A percentile compares a stretch with the other conserved stretches of the same genome.
Evolutionary conservation across 2,113 vertebrate genomes (phyloP).

Genomic region (Rhadina sibilatrix): DNA sequence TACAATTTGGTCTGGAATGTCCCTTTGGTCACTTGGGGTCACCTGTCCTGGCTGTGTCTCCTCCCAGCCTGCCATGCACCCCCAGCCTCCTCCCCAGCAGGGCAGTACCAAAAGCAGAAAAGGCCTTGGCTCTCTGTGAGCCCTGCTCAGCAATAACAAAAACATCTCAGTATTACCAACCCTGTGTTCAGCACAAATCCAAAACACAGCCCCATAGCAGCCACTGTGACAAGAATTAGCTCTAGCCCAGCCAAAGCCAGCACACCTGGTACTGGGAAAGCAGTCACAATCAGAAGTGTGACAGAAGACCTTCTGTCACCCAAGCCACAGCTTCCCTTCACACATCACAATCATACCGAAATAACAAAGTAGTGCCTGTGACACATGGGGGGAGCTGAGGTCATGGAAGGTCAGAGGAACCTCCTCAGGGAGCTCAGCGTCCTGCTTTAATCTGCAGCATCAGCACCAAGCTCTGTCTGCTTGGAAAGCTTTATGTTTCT

Average conservation of each 20-base stretch:
- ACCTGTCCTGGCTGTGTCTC: not conserved
- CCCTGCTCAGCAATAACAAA: not conserved
- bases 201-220: not conserved
- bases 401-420: not conserved
- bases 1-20: not conserved
- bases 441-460: not conserved
- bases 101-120: not conserved
- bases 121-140: not conserved
- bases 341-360: not conserved
- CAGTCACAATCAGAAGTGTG: not conserved
- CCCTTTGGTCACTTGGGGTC: not conserved
- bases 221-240: not conserved
- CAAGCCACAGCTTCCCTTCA: not conserved
- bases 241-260: not conserved
- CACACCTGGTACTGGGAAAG: not conserved
- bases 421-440: not conserved
- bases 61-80: not conserved
- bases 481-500: not conserved
- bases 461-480: not conserved
- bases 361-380: accelerated
- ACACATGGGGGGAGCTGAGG: not conserved
- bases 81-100: not conserved
- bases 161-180: not conserved
- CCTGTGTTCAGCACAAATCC: not conserved
- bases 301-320: not conserved